phyloP scores from a whole-genome alignment of 2,888 invertebrate genomes.

The Acleris laterana region DNA sequence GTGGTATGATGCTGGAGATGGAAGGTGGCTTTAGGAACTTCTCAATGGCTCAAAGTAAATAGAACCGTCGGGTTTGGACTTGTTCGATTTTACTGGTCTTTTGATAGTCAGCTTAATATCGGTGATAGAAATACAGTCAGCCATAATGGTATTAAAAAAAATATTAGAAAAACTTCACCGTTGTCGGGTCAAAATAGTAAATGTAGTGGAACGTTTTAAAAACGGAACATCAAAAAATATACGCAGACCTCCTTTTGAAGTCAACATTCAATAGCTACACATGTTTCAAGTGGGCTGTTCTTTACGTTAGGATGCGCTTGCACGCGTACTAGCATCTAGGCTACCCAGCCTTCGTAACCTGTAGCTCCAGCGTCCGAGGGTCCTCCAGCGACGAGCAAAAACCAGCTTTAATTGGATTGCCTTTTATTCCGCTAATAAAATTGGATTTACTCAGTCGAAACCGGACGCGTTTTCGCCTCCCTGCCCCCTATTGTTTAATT shows the following conservation, averaged over 20 bases:
- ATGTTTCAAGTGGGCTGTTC: not conserved
- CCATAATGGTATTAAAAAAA: too few relatives aligned
- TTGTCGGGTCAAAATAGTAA: too few relatives aligned
- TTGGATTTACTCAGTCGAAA: conserved; percentile 71
- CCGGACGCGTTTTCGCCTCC: conserved; percentile 54
- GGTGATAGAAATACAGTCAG: too few relatives aligned
- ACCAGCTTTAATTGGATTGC: conserved; percentile 78
- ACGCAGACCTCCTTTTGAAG: not conserved
- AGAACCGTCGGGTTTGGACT: too few relatives aligned
- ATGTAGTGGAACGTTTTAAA: too few relatives aligned
- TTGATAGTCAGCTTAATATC: too few relatives aligned
- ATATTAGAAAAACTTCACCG: too few relatives aligned
- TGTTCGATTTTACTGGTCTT: too few relatives aligned
- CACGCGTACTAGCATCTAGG: conserved; percentile 34
- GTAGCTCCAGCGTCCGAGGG: conserved; percentile 60
- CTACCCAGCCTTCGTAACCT: conserved; percentile 61
- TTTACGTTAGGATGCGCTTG: not conserved
- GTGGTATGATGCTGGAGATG: too few relatives aligned
- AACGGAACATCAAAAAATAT: not conserved
- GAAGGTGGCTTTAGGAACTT: too few relatives aligned
- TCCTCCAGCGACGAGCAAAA: conserved; percentile 67
- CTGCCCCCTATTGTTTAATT: conserved; percentile 60
- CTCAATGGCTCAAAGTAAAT: too few relatives aligned
- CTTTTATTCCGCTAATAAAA: conserved; percentile 82
- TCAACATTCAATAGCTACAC: not conserved